A percentile compares a stretch with the other conserved stretches of the same genome.
phyloP scores from a whole-genome alignment of 2,113 vertebrate genomes.

The Euleptes europaea region DNA sequence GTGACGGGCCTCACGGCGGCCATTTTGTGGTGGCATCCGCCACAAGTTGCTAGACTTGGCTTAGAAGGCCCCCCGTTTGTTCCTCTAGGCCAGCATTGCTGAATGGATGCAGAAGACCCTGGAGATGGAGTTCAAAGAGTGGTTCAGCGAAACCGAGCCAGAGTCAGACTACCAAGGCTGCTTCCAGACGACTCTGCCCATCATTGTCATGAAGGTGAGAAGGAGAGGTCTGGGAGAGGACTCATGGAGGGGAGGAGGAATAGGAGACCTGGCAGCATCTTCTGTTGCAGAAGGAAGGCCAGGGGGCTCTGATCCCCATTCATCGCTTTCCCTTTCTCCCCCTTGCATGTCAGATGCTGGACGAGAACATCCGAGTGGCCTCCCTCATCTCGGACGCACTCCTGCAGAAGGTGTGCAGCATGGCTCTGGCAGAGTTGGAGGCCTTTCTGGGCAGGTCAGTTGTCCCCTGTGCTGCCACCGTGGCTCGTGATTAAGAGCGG shows the following conservation, averaged over 20 bases:
- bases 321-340: not conserved
- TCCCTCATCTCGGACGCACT: constrained; percentile 82
- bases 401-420: constrained; percentile 83
- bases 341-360: constrained; percentile 81
- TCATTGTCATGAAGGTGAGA: constrained; percentile 89
- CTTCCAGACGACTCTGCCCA: constrained; percentile 90
- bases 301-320: not conserved
- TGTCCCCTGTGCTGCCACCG: constrained; percentile 13
- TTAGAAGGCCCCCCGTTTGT: not conserved
- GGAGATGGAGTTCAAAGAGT: constrained; percentile 91
- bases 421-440: constrained; percentile 90
- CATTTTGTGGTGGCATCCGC: too few species aligned
- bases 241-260: accelerated
- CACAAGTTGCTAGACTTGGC: not conserved
- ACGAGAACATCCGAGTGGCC: constrained; percentile 89
- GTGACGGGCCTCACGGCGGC: too few species aligned
- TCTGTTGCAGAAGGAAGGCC: not conserved
- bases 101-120: constrained; percentile 95
- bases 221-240: not conserved
- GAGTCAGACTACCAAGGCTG: constrained; percentile 91
- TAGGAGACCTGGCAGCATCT: not conserved
- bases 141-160: constrained; percentile 89
- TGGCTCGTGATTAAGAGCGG: too few species aligned
- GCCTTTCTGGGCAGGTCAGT: constrained; percentile 87
- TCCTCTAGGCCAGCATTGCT: constrained; percentile 75